phyloP scores from a whole-genome alignment of 2,888 invertebrate species.

The Falcaria lacertinaria region DNA sequence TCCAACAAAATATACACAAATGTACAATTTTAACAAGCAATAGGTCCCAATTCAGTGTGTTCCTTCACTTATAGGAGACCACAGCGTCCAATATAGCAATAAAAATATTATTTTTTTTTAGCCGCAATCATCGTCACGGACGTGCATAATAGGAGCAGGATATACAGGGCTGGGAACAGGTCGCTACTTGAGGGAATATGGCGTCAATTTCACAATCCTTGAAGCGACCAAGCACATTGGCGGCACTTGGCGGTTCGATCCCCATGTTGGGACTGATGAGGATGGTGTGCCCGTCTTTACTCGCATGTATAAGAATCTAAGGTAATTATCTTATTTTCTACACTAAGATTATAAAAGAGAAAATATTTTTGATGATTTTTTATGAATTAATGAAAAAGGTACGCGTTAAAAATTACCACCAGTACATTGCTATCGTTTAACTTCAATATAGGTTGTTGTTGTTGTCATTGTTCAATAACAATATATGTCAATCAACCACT shows the following conservation, averaged over 20 bases:
- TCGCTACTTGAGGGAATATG: conserved; percentile 77
- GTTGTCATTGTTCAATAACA: too few species aligned
- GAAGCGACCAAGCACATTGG: conserved; percentile 85
- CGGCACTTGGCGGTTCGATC: conserved; percentile 90
- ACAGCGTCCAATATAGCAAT: too few species aligned
- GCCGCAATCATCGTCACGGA: conserved; percentile 26
- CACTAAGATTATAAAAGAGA: background rate
- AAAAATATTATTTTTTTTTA: conserved; percentile 22
- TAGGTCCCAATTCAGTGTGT: too few species aligned
- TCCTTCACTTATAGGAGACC: too few species aligned
- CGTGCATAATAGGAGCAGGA: conserved; percentile 86
- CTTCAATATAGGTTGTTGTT: too few species aligned
- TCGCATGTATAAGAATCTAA: conserved; percentile 88
- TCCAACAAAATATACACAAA: too few species aligned
- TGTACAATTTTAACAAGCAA: too few species aligned
- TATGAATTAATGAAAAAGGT: too few species aligned
- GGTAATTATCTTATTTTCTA: conserved; percentile 29
- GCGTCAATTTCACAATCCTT: conserved; percentile 79
- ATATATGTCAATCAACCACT: too few species aligned
- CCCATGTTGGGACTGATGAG: conserved; percentile 81
- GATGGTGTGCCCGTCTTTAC: conserved; percentile 85
- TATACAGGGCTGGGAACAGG: conserved; percentile 85
- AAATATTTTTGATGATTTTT: too few species aligned
- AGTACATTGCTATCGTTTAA: too few species aligned
- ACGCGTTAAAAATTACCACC: too few species aligned